Evolutionary conservation across 2,113 vertebrate genomes (phyloP), one percentile per base, ranked within the genome.

Genomic region (Megaleporinus macrocephalus): DNA sequence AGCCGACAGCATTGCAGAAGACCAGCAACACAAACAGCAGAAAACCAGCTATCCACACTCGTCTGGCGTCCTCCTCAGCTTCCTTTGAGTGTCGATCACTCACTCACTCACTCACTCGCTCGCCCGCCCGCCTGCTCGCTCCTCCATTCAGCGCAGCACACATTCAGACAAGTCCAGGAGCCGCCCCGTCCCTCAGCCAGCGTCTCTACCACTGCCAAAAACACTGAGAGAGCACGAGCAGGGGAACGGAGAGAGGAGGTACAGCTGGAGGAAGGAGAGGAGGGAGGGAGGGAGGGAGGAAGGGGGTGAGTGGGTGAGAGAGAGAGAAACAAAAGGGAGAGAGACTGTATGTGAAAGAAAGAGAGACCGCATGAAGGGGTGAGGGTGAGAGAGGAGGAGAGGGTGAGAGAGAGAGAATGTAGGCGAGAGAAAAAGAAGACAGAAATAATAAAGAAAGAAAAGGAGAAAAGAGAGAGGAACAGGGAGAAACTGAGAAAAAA

Each of bases 1-100:
- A 76, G 86, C 88, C 36, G 91, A 88, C 87, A 94, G 88, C 93
- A 95, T 93, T 90, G 89, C 91, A 85, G 66, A 36, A 12, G 15
- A 2, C 29, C 53, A 5, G 33, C 66, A 87, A 90, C 1, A 26
- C 1, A 26, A 26, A 24, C 57, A 13, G n/a, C 72, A 86, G 86
- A 86, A 91, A 88, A 88, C 88, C 88, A 89, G 90, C 63, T 73
- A 61, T 61, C 57, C 57, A 61, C n/a, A 61, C 24, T 5, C 11
- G 24, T 61, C 24, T 9, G 0, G 24, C 91, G 89, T 90, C 87
- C 84, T 90, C 89, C 91, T 61, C n/a, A n/a, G 24, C 57, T 61
- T 26, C 26, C 57, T 61, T n/a, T 61, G n/a, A 61, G 18, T 57
- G 53, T 57, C 20, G 53, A 92, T 89, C 90, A 94, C 93, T 91